Evolutionary conservation across 1,140 invertebrate genomes (phyloP), one percentile per base, ranked within the genome.

Genomic region (Drosophila sucinea): DNA sequence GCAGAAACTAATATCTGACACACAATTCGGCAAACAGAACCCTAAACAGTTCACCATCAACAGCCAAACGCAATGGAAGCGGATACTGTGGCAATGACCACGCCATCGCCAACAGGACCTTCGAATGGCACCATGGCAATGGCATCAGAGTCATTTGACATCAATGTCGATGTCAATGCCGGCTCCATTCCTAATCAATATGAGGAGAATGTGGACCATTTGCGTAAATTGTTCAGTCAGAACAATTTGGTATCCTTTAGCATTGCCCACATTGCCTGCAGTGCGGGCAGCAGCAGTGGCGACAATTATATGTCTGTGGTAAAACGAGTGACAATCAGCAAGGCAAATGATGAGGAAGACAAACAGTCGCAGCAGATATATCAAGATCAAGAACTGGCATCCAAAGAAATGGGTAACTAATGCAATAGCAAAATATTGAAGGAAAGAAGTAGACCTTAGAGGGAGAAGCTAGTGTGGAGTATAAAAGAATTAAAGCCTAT

Each of bases 221-320:
- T 91, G 70, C 73, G 81, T 17, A 67, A 78, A 55, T 60, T 89
- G 60, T 85, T 91, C 35, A 64, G 70, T 51, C 67, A 60, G 17
- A 91, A 63, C 60, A 78, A 85, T 57, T 60, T 91, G 64, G 68
- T 90, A 51, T 76, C 76, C 51, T 91, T 91, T 70, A 74, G 73
- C 54, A 90, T 91, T 64, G 77, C 73, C 32, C 71, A 73, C 55
- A 87, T 91, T 5, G 70, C 67, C 17, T 92, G 91, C 73, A 79
- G 73, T 33, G 80, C 91, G 29, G 91, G 91, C 55, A 92, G 91
- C 67, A 89, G 91, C 76, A 85, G 81, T 17, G 91, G 91, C 55
- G 91, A 92, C 66, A 92, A 92, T 63, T 92, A 92, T 33, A 92
- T 92, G 91, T 91, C 90, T 23, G 79, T 91, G 63, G 84, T 92